Base-by-base conservation (phyloP, 2,888 invertebrate species). In the Ctena decussata region DNA sequence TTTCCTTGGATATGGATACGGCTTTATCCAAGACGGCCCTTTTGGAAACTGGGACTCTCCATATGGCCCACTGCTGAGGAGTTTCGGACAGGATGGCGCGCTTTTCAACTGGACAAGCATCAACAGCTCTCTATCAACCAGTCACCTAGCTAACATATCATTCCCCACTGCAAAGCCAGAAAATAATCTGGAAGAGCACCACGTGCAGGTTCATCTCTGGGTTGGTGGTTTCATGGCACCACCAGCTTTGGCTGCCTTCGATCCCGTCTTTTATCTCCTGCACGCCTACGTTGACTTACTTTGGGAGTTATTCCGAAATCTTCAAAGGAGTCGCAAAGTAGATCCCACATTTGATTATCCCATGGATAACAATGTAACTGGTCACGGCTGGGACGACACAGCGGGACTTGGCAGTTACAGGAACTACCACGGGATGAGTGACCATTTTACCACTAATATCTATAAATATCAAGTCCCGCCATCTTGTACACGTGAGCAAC, bases 181-280 rank as follows among this genome's bases (percentile, higher is more conserved):
- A 39, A 90, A 91, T 32, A 91, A 89, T 41, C 89, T 93, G 39
- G 94, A 94, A 82, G 84, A 90, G 27, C 85, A 89, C 71, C 93
- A 93, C 74, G 91, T 91, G n/a, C 86, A 93, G 37, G 91, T 92
- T 0, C 95, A 95, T 85, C 90, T 94, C 57, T 95, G 90, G 86
- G 91, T 95, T 27, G 95, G 95, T 15, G 95, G 95, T 0, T 91
- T 93, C 65, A 95, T 95, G 94, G 80, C 91, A 27, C 93, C 94
- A 35, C 92, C 94, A 0, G 86, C 91, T 1, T 91, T 93, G 0
- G 93, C 95, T 0, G 95, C 95, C 3, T 94, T 94, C 73, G 96
- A 96, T 85, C 95, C 95, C 0, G 87, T 94, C 32, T 96, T 96
- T 87, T 95, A 91, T 89, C 80, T 95, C 39, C 94, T 94, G 77